phyloP scores from a whole-genome alignment of 2,113 vertebrate genomes.

The Pipra filicauda region DNA sequence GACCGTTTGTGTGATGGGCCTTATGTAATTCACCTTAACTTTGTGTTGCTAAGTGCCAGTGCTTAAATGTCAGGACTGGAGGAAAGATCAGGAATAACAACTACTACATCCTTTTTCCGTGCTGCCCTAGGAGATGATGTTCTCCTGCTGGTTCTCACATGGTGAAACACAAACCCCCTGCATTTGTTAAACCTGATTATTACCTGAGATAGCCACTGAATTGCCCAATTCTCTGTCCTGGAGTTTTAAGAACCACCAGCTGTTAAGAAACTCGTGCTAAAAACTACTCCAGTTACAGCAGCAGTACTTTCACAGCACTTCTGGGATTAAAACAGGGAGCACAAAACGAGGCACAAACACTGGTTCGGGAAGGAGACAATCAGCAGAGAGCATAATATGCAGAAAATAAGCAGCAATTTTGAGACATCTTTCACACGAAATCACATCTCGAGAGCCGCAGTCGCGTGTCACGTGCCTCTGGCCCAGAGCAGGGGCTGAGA shows the following conservation, averaged over 20 bases:
- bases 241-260: neutral
- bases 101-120: neutral
- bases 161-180: neutral
- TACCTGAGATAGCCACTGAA: neutral
- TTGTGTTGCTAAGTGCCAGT: neutral
- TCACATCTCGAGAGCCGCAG: neutral
- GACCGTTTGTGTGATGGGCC: neutral
- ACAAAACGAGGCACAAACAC: neutral
- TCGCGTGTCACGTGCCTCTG: slow-evolving; percentile 48
- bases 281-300: neutral
- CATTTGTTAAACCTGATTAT: neutral
- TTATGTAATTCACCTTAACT: slow-evolving; percentile 17
- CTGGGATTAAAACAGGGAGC: neutral
- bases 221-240: neutral
- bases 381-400: slow-evolving; percentile 21
- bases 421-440: slow-evolving; percentile 38
- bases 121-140: neutral
- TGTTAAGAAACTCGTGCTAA: neutral
- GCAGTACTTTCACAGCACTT: neutral
- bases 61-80: slow-evolving; percentile 15
- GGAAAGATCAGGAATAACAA: slow-evolving; percentile 24
- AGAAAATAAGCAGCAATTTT: slow-evolving; percentile 28
- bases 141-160: neutral
- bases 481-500: neutral
- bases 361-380: neutral